These are phyloP conservation scores for Oenanthe oenanthe DNA, from an alignment of 2,113 vertebrate genomes.

Conservation along the genomic window DNA sequence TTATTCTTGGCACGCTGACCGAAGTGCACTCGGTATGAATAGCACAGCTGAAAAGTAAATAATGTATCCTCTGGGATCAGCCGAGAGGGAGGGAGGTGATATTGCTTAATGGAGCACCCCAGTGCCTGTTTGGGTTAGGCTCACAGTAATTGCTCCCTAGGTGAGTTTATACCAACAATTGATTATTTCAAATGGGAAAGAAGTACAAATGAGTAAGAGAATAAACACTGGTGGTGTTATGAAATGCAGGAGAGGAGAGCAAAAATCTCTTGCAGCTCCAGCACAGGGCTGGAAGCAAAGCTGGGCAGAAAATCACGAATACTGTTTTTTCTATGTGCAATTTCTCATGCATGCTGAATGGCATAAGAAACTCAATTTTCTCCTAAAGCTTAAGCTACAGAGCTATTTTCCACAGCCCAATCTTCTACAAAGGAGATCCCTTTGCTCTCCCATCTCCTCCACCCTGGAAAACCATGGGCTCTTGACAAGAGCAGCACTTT, in stretches of 20 bases:
- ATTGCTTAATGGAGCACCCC: constrained; percentile 53
- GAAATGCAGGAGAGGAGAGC: neutral
- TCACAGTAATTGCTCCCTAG: constrained; percentile 62
- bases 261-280: neutral
- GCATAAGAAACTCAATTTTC: neutral
- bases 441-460: neutral
- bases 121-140: constrained; percentile 59
- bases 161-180: constrained; percentile 59
- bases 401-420: neutral
- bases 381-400: neutral
- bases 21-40: neutral
- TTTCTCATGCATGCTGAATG: neutral
- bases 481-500: rapidly evolving
- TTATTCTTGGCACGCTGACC: constrained; percentile 36
- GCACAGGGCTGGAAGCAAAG: neutral
- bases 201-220: constrained; percentile 57
- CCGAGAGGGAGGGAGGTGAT: neutral
- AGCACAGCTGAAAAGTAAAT: constrained; percentile 58
- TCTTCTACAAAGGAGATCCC: neutral
- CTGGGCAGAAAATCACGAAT: neutral
- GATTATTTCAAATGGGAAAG: constrained; percentile 47
- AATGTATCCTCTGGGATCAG: constrained; percentile 44
- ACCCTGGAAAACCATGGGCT: neutral
- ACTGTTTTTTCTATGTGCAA: neutral
- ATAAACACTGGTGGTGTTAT: constrained; percentile 46